Evolutionary conservation across 2,888 invertebrate genomes (phyloP).

Genomic region (Heliothis peltigera): DNA sequence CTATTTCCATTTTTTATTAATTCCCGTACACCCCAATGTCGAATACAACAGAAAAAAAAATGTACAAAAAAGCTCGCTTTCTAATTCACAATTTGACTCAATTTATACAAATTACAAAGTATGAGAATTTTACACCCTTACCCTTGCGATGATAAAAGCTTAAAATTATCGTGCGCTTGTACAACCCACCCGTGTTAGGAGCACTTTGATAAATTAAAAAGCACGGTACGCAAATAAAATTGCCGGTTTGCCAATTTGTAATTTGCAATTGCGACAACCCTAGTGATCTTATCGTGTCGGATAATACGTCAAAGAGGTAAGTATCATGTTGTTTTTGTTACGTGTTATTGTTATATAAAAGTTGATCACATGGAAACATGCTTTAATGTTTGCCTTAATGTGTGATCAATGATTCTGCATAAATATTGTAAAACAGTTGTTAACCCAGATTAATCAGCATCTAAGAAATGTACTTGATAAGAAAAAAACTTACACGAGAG

Average conservation of each 20-base stretch:
- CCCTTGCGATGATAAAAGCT: slow-evolving; percentile 62
- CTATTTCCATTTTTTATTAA: too few relatives aligned
- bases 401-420: too few relatives aligned
- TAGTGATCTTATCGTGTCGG: slow-evolving; percentile 65
- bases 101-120: slow-evolving; percentile 70
- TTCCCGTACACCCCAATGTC: slow-evolving; percentile 34
- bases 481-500: too few relatives aligned
- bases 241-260: slow-evolving; percentile 67
- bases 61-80: slow-evolving; percentile 47
- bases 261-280: slow-evolving; percentile 62
- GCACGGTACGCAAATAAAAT: slow-evolving; percentile 67
- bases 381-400: too few relatives aligned
- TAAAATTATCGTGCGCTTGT: slow-evolving; percentile 63
- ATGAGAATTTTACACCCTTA: slow-evolving; percentile 70
- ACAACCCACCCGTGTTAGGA: slow-evolving; percentile 65
- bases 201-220: slow-evolving; percentile 74
- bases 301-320: slow-evolving; percentile 49
- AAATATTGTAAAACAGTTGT: too few relatives aligned
- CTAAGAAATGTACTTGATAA: too few relatives aligned
- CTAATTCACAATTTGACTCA: slow-evolving; percentile 74
- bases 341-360: too few relatives aligned
- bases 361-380: too few relatives aligned
- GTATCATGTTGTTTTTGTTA: slow-evolving; percentile 3
- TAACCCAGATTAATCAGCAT: too few relatives aligned
- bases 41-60: slow-evolving; percentile 29